phyloP scores from a whole-genome alignment of 2,888 invertebrate species.

The Boloria euphrosyne region DNA sequence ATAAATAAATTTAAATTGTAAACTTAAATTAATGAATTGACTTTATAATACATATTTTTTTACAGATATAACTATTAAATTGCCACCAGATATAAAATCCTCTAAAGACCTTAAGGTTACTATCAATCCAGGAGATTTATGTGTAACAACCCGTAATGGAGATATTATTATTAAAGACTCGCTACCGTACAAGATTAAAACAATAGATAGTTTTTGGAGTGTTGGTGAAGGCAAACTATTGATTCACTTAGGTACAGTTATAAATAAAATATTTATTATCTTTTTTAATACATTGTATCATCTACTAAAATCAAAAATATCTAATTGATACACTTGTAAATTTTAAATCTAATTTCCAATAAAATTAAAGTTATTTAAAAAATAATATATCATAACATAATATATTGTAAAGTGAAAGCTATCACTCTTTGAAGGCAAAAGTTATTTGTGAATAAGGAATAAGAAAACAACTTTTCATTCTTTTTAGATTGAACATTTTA shows the following conservation, averaged over 20 bases:
- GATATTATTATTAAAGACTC: slow-evolving; percentile 84
- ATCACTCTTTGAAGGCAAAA: too few relatives aligned
- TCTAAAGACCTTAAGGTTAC: slow-evolving; percentile 86
- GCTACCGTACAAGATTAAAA: slow-evolving; percentile 85
- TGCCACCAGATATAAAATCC: slow-evolving; percentile 83
- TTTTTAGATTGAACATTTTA: too few relatives aligned
- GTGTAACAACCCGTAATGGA: slow-evolving; percentile 54
- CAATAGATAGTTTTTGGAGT: slow-evolving; percentile 90
- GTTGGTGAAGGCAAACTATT: slow-evolving; percentile 83
- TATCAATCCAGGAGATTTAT: slow-evolving; percentile 73
- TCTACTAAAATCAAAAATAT: too few relatives aligned
- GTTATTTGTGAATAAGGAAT: too few relatives aligned
- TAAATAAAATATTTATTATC: background rate
- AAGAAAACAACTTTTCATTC: too few relatives aligned
- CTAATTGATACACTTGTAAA: too few relatives aligned
- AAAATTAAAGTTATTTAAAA: too few relatives aligned
- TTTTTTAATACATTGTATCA: too few relatives aligned
- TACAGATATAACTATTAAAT: slow-evolving; percentile 83
- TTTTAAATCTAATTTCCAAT: too few relatives aligned
- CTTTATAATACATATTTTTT: slow-evolving; percentile 6
- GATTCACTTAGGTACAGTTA: slow-evolving; percentile 79
- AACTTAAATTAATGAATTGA: background rate
- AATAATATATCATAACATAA: too few relatives aligned
- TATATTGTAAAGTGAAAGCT: too few relatives aligned
- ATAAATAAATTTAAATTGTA: background rate